Percentiles rank a stretch among this genome's conserved stretches.
phyloP scores from a whole-genome alignment of 1,140 invertebrate species.

The Drosophila mojavensis region DNA sequence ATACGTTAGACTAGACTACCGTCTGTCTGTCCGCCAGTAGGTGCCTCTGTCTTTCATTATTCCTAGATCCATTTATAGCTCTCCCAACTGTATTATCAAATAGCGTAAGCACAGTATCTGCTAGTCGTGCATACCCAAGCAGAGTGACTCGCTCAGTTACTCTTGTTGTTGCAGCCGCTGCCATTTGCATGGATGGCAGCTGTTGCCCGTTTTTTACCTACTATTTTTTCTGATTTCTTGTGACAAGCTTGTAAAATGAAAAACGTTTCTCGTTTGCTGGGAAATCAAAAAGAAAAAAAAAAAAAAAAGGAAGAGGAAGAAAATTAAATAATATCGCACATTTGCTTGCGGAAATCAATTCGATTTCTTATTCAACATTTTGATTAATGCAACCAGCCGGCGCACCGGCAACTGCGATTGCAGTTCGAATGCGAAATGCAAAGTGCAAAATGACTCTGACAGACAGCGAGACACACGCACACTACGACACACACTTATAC shows the following conservation, averaged over 20 bases:
- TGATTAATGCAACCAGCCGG: slow-evolving; percentile 67
- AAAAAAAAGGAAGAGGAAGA: slow-evolving; percentile 4
- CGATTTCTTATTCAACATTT: slow-evolving; percentile 80
- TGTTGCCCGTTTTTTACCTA: slow-evolving; percentile 6
- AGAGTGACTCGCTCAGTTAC: neutral
- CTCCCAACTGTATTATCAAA: too few relatives aligned
- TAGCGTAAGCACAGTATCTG: too few relatives aligned
- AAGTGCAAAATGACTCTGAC: slow-evolving; percentile 39
- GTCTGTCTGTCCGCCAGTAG: too few relatives aligned
- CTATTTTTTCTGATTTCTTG: slow-evolving; percentile 13
- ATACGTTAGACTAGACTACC: too few relatives aligned
- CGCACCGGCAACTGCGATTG: neutral
- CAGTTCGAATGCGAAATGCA: slow-evolving; percentile 23
- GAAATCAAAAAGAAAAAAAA: slow-evolving; percentile 35
- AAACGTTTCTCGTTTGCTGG: slow-evolving; percentile 40
- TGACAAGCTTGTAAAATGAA: slow-evolving; percentile 27
- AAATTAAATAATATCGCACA: slow-evolving; percentile 76
- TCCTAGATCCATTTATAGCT: too few relatives aligned
- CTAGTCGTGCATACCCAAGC: too few relatives aligned
- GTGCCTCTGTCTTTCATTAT: too few relatives aligned
- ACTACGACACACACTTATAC: neutral
- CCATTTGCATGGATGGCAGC: slow-evolving; percentile 6
- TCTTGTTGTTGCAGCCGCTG: slow-evolving; percentile 7
- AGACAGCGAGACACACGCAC: slow-evolving; percentile 26
- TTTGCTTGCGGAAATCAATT: slow-evolving; percentile 71